A percentile compares a stretch with the other conserved stretches of the same genome.
Evolutionary conservation across 92 coral and sea anemone species (phyloP).

Genomic region (Epizoanthus stellaris): DNA sequence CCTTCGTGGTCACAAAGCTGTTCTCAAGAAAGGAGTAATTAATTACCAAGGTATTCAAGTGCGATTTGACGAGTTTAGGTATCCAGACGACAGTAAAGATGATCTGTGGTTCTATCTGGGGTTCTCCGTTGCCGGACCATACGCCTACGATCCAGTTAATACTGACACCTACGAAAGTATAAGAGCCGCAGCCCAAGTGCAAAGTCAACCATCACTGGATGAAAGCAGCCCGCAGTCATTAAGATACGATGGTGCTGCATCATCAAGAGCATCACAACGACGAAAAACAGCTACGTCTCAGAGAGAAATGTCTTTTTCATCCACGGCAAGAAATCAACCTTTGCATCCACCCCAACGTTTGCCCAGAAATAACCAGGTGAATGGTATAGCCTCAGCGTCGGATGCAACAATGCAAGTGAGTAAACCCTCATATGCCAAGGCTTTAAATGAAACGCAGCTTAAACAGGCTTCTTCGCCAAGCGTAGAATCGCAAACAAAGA

Average conservation of each 20-base stretch:
- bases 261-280: neutral
- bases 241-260: neutral
- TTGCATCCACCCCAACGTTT: neutral
- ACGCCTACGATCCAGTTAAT: conserved; percentile 73
- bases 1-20: conserved; percentile 63
- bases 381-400: neutral
- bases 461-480: neutral
- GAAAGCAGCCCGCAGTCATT: neutral
- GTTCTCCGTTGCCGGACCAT: conserved; percentile 69
- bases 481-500: neutral
- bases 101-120: conserved; percentile 78
- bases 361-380: neutral
- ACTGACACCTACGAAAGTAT: conserved; percentile 52
- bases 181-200: conserved; percentile 2
- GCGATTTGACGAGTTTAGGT: conserved; percentile 59
- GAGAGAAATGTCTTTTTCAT: neutral
- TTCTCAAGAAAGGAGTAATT: conserved; percentile 52
- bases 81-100: conserved; percentile 72
- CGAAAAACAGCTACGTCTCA: neutral
- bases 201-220: neutral
- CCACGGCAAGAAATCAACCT: neutral
- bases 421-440: neutral
- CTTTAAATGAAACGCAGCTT: neutral
- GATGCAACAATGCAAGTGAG: neutral
- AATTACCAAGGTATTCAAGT: conserved; percentile 66